Base-by-base conservation (phyloP, 2,888 invertebrate genomes). In the Dexiosoma caninum region DNA sequence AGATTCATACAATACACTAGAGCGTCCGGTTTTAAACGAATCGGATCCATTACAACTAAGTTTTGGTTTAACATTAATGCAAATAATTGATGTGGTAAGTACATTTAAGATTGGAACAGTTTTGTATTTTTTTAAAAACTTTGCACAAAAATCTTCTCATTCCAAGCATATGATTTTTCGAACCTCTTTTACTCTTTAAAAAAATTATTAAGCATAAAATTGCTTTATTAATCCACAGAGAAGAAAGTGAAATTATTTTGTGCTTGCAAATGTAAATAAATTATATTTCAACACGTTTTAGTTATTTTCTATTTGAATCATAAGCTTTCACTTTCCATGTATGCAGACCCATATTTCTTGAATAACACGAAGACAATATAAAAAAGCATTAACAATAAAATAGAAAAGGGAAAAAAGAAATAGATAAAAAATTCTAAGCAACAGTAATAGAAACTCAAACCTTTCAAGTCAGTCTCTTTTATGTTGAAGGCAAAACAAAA, bases 61-160 rank as follows among this genome's bases (percentile, higher is more conserved):
- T 92, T 97, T 97, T 92, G 97, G 97, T 92, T 95, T 97, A 92
- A 97, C 97, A 90, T 94, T 97, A 91, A 97, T 97, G 96, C 97
- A 97, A 94, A 97, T 97, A 92, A 97, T 97, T 91, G 97, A 97
- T 93, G 97, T 97, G 94, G 97, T 97, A 93, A 94, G 94, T 93
- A 85, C 6, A 62, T 37, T 37, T 35, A 6, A 19, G 19, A 19
- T 0, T 21, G 30, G 30, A 23, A 16, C 37, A 16, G n/a, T n/a
- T 12, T 9, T 8, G 0, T 5, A 53, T 16, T 16, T 16, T 16
- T 1, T 16, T 6, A 40, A 53, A 53, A 4, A 27, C 27, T 6
- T 27, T 27, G 27, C 3, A 6, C 27, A 27, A 3, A n/a, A 19
- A 44, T 44, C n/a, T n/a, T n/a, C n/a, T n/a, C n/a, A n/a, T n/a